Base-by-base conservation (phyloP, 2,888 invertebrate genomes). In the Amphimallon solstitiale region DNA sequence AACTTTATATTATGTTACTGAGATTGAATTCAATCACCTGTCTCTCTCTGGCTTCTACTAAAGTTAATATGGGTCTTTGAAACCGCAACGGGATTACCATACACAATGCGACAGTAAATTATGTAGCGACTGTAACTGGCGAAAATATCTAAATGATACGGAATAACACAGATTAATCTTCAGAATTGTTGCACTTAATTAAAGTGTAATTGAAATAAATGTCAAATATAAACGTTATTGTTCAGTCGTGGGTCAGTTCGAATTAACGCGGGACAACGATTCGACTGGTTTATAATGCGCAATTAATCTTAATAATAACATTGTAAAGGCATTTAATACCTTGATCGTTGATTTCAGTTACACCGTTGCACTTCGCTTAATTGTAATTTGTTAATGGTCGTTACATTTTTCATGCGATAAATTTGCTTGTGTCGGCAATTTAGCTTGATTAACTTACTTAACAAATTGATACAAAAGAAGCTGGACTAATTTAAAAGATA, bases 111-210 rank as follows among this genome's bases (percentile, higher is more conserved):
- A 40, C 23, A 56, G 43, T 56, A 29, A 56, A 56, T 43, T 56
- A 43, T 56, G 23, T 12, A 15, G 43, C 29, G 54, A 14, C 29
- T 43, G 43, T 56, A 43, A 40, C 43, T 56, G 43, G 21, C 40
- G 56, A 56, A 56, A 56, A 43, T 56, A 56, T 56, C 54, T 38
- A 56, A 56, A 56, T 43, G 56, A 56, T 56, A 56, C 43, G 56
- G 56, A 56, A 56, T 56, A 56, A 56, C 29, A 35, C 19, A 46
- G 48, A 60, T 46, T 49, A 48, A 49, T 49, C 62, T 49, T 49
- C 34, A 12, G 37, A 46, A 35, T 46, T 48, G 46, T 62, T 49
- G 48, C 49, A 62, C 38, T 62, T 62, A 62, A 62, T 62, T 62
- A 62, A 49, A 62, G 15, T 37, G 37, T 38, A 23, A 37, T 49